Evolutionary conservation across 2,888 invertebrate genomes (phyloP), one percentile per base, ranked within the genome.

Genomic region (Calliopum simillimum): DNA sequence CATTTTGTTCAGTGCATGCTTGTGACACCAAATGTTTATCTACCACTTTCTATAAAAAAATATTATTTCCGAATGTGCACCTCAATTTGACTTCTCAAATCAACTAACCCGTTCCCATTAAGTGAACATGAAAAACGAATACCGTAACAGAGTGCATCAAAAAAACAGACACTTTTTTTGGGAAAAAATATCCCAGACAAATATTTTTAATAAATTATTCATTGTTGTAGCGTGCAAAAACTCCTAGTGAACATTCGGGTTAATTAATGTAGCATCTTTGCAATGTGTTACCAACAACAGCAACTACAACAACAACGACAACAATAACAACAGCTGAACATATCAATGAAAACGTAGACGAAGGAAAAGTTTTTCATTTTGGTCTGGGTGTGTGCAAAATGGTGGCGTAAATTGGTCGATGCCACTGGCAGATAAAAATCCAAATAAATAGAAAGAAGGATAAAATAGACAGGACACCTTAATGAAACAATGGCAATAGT

Each of bases 211-310:
- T 82, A 83, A 82, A 82, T 82, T 80, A 82, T 82, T 80, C 79
- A 82, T 80, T 79, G 77, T 81, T 81, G 80, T 82, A 81, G 82
- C 83, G 83, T 82, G 80, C 77, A 79, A 82, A 76, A 82, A 76
- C 80, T 80, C 79, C 75, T 76, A 76, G 79, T 75, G 78, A 78
- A 73, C 74, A 76, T 83, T 82, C 79, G 75, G 78, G 80, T 83
- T 83, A 83, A 82, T 82, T 82, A 82, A 82, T 78, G 80, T 80
- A 81, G 76, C 79, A 80, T 77, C 75, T 73, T 72, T 72, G 64
- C 74, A 74, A 71, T 73, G 8, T 33, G 5, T 6, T 33, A 33
- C 8, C 47, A 70, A 62, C 61, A 46, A 72, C 41, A 66, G 55
- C 41, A 46, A 62, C 55, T 21, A 63, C 5, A 69, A 44, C 41